Evolutionary conservation across 2,888 invertebrate species (phyloP).

Genomic region (Psylliodes chrysocephalus): DNA sequence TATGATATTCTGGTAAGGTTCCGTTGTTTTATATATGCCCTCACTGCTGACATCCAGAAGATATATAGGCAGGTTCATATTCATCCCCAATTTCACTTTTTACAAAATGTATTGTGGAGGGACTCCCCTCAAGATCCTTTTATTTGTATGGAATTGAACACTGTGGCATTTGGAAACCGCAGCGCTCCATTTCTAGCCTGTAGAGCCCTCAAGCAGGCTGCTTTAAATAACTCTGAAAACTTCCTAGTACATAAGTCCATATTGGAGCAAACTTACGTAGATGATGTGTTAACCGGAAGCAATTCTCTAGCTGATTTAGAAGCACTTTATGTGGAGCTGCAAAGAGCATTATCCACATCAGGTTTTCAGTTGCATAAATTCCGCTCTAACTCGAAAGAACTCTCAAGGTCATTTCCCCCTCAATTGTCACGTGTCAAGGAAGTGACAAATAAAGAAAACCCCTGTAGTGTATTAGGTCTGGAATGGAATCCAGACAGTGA

Average conservation of each 20-base stretch:
- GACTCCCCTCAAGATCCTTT: neutral
- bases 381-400: no score
- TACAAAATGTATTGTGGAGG: neutral
- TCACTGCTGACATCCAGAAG: conserved; percentile 21
- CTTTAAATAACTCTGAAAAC: neutral
- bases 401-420: neutral
- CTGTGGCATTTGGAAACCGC: neutral
- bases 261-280: neutral
- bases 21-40: conserved; percentile 24
- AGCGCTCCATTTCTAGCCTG: neutral
- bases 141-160: neutral
- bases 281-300: neutral
- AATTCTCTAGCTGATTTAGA: neutral
- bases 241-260: neutral
- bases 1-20: conserved; percentile 28
- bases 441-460: neutral
- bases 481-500: no score
- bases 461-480: no score
- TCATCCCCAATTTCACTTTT: neutral
- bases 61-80: conserved; percentile 25
- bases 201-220: neutral
- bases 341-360: neutral
- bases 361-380: neutral
- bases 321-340: neutral
- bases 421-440: neutral